Base-by-base conservation (phyloP, 2,888 invertebrate species). In the Epirrhoe tristata region DNA sequence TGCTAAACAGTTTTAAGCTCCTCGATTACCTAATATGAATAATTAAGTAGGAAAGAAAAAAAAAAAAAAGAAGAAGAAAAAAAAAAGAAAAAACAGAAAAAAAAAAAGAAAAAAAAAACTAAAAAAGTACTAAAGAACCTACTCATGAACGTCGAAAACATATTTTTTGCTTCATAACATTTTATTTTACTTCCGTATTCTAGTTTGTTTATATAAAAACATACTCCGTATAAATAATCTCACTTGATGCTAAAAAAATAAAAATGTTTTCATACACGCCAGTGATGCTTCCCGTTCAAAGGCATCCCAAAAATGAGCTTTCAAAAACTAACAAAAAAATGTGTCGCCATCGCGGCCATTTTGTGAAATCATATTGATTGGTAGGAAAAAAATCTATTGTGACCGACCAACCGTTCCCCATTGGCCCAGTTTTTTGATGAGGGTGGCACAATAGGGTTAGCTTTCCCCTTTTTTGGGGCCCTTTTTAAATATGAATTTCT, bases 361-460 rank as follows among this genome's bases (percentile, higher is more conserved):
- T 93, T 92, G 90, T 85, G 79, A 83, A 83, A 84, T 82, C 80
- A 77, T 87, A 92, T 91, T 87, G 91, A 93, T 93, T 93, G 91
- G 91, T 83, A 83, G 83, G 82, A 12, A 90, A 91, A 91, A 90
- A 90, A 89, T 89, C 90, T 82, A 89, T 90, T 89, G 90, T 89
- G 74, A 74, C 71, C 76, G 80, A 76, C 83, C 83, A 85, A 81
- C 77, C 84, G 78, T 86, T 83, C 83, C 87, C 91, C 74, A 93
- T 93, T 93, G 93, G 93, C 91, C 92, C 89, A 92, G 82, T 91
- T 93, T 89, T 89, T 85, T 86, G 81, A 84, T 78, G 84, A 87
- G 90, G 91, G 90, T 86, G 84, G 84, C 81, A 88, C 85, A 87
- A 88, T 87, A 79, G 86, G 84, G 81, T 75, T 73, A 82, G 81